Evolutionary conservation across 2,113 vertebrate genomes (phyloP), one percentile per base, ranked within the genome.

Genomic region (Calidris pugnax): DNA sequence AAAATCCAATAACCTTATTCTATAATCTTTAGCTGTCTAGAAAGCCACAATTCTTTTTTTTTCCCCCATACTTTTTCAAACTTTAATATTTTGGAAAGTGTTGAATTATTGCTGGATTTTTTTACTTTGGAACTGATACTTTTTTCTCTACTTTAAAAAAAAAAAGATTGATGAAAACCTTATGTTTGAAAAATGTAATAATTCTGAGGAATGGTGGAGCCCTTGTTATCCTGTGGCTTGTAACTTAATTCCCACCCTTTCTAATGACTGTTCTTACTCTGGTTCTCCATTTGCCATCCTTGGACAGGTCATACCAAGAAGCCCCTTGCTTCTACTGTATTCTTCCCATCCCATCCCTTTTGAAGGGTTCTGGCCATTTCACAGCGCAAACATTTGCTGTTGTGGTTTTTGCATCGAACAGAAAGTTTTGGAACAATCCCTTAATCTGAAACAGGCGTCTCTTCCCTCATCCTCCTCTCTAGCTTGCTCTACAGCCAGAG

Each of bases 141-240:
- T 90, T 85, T 95, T 47, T 33, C 21, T 85, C 7, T 72, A 48
- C 26, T 92, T 77, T 39, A 39, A 39, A 35, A 28, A 22, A 80
- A 60, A 85, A 50, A 50, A 14, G 3, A 87, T 51, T 90, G 87
- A 95, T 85, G 39, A 78, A 93, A 95, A 85, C 63, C 74, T 64
- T 84, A 72, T 90, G 79, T 89, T 94, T 93, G 82, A 95, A 95
- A 94, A 92, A 72, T 77, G 30, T 45, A 72, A 33, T 83, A 51
- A 89, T 89, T 87, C 15, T 33, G 35, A 57, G 69, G 41, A 77
- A 90, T 10, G 30, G 33, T n/a, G 48, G 89, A 95, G 82, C 45
- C 32, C 27, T 85, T 92, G 71, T 74, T 91, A 62, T 94, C 69
- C 35, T 62, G 47, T 9, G 2, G 60, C 59, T 53, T n/a, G 20